These are phyloP conservation scores for Saturnia japonica DNA, from an alignment of 2,888 invertebrate species.

Conservation along the genomic window DNA sequence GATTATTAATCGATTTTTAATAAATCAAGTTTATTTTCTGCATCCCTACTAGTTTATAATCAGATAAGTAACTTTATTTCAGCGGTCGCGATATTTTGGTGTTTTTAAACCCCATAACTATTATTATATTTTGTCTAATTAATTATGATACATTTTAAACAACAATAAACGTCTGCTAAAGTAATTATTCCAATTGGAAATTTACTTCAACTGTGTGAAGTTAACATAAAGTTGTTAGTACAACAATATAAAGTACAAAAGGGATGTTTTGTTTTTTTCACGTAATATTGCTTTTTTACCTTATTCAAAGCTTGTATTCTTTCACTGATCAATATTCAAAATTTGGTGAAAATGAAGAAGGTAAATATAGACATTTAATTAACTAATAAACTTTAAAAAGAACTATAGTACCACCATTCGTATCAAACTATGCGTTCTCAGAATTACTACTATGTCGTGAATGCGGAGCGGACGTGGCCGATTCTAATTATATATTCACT, in stretches of 20 bases:
- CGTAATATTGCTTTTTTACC: constrained; percentile 44
- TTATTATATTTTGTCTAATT: neutral
- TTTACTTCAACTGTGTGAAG: neutral
- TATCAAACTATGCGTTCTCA: constrained; percentile 46
- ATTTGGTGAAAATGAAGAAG: constrained; percentile 51
- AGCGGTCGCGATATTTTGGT: too few species aligned
- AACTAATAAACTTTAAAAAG: neutral
- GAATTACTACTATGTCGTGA: constrained; percentile 81
- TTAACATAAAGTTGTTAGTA: neutral
- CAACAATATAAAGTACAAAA: constrained; percentile 26
- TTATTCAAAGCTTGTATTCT: constrained; percentile 36
- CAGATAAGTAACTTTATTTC: too few species aligned
- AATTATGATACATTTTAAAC: neutral
- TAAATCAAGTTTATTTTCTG: too few species aligned
- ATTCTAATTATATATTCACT: constrained; percentile 76
- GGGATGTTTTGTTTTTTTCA: constrained; percentile 59
- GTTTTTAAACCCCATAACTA: too few species aligned
- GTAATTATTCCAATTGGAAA: neutral
- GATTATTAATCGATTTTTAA: too few species aligned
- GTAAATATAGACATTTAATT: constrained; percentile 31
- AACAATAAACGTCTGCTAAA: neutral
- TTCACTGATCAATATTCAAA: constrained; percentile 44
- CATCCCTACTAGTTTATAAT: too few species aligned
- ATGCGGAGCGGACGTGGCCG: constrained; percentile 82
- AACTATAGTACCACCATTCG: neutral